Evolutionary conservation across 2,113 vertebrate genomes (phyloP).

Genomic region (Otus sunia): DNA sequence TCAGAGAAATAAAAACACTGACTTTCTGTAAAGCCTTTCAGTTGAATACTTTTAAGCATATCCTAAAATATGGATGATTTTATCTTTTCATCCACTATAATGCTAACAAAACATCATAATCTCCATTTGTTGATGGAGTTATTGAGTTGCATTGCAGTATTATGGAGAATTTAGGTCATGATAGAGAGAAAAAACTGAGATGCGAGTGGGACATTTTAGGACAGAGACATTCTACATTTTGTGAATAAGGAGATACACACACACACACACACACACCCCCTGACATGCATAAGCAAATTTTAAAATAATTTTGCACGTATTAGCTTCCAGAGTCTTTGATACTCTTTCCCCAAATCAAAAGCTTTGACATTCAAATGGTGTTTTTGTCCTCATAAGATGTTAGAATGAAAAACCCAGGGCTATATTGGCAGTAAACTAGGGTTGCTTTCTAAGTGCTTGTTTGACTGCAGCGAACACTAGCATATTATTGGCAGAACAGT

Average conservation of each 20-base stretch:
- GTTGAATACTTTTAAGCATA: neutral
- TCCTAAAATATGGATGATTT: neutral
- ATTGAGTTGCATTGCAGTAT: neutral
- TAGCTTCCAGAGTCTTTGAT: neutral
- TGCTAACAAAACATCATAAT: neutral
- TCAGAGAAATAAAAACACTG: neutral
- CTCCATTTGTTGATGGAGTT: neutral
- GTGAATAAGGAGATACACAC: neutral
- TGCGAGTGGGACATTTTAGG: accelerated
- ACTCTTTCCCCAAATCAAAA: neutral
- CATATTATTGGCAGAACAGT: neutral
- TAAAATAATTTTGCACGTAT: neutral
- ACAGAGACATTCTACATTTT: neutral
- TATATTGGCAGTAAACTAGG: neutral
- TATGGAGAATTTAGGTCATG: neutral
- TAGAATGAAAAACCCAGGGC: neutral
- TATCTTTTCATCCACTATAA: neutral
- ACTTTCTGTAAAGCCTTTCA: neutral
- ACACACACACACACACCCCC: neutral
- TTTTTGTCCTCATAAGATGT: neutral
- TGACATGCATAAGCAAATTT: neutral
- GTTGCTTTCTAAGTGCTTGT: neutral
- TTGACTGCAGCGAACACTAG: neutral
- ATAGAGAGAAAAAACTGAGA: neutral
- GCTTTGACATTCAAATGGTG: neutral